These are phyloP conservation scores for Pedetes capensis DNA, from an alignment of 2,113 vertebrate genomes.

Conservation along the genomic window DNA sequence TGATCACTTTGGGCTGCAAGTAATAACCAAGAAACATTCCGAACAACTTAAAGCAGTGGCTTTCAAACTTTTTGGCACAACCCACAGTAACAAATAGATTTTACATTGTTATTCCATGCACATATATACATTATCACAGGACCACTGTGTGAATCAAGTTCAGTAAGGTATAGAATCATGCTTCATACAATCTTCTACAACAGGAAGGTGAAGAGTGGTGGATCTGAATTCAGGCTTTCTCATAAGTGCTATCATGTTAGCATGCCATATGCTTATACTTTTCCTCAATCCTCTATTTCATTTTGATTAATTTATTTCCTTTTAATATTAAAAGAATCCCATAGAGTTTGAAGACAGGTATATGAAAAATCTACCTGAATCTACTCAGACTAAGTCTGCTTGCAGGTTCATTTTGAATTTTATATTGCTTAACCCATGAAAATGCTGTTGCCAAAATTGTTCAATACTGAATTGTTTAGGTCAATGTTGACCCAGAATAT, in stretches of 20 bases:
- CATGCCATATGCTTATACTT: background rate
- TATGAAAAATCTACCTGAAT: background rate
- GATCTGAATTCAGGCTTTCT: background rate
- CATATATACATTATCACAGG: background rate
- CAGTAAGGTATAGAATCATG: background rate
- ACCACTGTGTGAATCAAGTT: background rate
- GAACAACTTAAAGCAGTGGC: background rate
- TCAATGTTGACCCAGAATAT: background rate
- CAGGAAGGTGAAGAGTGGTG: background rate
- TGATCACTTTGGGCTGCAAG: background rate
- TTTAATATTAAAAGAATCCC: background rate
- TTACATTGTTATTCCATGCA: background rate
- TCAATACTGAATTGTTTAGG: background rate
- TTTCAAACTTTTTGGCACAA: background rate
- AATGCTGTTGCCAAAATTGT: background rate
- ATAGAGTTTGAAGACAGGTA: background rate
- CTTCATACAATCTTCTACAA: background rate
- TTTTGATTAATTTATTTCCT: background rate
- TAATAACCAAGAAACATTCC: background rate
- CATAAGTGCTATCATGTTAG: background rate
- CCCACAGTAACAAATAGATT: background rate
- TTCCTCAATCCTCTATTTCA: background rate
- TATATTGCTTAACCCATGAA: background rate
- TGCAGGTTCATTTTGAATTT: background rate
- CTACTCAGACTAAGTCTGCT: background rate